Percentiles rank a stretch among this genome's conserved stretches.
Evolutionary conservation across 2,888 invertebrate species (phyloP).

Genomic region (Keiferia lycopersicella): DNA sequence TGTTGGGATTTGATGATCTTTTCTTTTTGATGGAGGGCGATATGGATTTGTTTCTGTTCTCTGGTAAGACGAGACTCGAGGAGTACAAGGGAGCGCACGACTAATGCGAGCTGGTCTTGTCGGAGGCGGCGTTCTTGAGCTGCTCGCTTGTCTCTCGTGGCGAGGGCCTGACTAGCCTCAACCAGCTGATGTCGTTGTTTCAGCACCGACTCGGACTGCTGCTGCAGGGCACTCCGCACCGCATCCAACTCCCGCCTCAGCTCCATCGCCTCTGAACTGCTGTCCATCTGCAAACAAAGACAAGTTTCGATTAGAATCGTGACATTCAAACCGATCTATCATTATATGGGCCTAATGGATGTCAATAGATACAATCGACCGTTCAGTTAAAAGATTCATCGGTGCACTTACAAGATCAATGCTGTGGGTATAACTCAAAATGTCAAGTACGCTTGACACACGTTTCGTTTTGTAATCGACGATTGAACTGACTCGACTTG

Average conservation of each 20-base stretch:
- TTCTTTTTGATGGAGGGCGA: conserved; percentile 86
- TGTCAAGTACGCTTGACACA: conserved; percentile 61
- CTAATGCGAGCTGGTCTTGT: conserved; percentile 86
- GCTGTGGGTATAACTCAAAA: conserved; percentile 45
- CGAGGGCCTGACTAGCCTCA: conserved; percentile 83
- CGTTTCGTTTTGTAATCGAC: conserved; percentile 40
- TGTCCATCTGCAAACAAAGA: conserved; percentile 83
- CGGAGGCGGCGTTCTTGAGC: conserved; percentile 83
- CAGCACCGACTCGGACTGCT: conserved; percentile 82
- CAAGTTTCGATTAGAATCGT: conserved; percentile 19
- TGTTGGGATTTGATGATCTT: conserved; percentile 86
- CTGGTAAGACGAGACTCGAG: conserved; percentile 87
- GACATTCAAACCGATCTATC: conserved; percentile 23
- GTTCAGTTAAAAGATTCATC: conserved; percentile 38
- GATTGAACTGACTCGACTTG: background rate
- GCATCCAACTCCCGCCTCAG: conserved; percentile 84
- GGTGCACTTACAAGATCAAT: conserved; percentile 42
- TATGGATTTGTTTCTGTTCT: conserved; percentile 87
- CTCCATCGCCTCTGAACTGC: conserved; percentile 82
- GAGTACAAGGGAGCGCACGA: conserved; percentile 85
- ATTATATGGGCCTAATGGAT: conserved; percentile 33
- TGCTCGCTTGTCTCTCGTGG: conserved; percentile 81
- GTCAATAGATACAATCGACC: conserved; percentile 38
- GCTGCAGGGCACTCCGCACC: conserved; percentile 84
- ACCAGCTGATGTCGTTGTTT: conserved; percentile 86